Evolutionary conservation across 2,113 vertebrate species (phyloP), one percentile per base, ranked within the genome.

Genomic region (Prinia subflava): DNA sequence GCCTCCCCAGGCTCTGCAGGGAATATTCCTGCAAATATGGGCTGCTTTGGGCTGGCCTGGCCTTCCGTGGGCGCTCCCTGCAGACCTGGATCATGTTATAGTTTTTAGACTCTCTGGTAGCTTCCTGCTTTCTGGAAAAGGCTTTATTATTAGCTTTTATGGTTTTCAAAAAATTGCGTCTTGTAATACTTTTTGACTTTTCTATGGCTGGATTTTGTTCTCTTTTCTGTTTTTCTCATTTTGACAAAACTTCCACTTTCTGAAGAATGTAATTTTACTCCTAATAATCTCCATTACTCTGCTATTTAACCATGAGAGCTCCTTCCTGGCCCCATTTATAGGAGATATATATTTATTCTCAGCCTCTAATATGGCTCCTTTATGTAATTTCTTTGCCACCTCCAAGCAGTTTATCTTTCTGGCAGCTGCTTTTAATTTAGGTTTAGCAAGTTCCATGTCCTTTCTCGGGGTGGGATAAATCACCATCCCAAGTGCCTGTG

Each of bases 321-420:
- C 65, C 79, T 94, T 84, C 82, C 90, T 91, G 21, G 5, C 90
- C 35, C 56, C 71, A 39, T 87, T 91, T 52, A 28, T 42, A 63
- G 73, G 33, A 47, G 84, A 84, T 81, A 57, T 50, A 37, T 85
- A 53, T 89, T 92, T 95, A 91, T 91, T 82, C 74, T 42, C 68
- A 91, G 62, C 42, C 65, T 84, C 56, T 92, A 71, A 78, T 78
- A 46, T 25, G 35, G 35, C 52, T 89, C 35, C 64, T 91, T 67
- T 33, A 33, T 95, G 69, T 79, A 67, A 96, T 92, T 92, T 89
- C 69, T 76, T 67, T 82, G 52, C 73, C 52, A 78, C 42, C 55
- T 96, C 77, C 74, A 64, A 92, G 65, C 65, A 95, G 52, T 92
- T 94, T 63, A 39, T 95, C 87, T 92, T 94, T 42, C 53, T 81